Evolutionary conservation across 2,797 vertebrate species (phyloP).

Genomic region (Halcyon smyrnensis): DNA sequence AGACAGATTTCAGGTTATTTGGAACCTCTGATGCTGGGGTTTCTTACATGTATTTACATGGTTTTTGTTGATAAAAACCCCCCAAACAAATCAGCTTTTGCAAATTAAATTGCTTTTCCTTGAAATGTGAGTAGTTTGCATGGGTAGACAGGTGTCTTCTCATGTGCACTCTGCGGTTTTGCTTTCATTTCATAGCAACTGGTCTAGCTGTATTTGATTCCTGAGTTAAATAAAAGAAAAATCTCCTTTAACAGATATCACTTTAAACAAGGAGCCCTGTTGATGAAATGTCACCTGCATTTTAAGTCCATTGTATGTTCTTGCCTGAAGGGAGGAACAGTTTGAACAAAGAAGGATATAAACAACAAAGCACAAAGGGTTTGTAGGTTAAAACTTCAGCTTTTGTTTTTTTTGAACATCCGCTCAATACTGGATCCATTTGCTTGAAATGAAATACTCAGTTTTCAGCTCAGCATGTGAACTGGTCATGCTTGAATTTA

Average conservation of each 20-base stretch:
- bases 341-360: neutral
- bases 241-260: neutral
- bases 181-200: neutral
- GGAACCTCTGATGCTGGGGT: neutral
- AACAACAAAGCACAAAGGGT: neutral
- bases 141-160: neutral
- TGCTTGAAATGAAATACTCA: slow-evolving; percentile 40
- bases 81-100: neutral
- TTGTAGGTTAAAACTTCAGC: slow-evolving; percentile 13
- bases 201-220: neutral
- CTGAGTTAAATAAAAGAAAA: neutral
- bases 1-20: neutral
- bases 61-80: neutral
- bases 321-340: neutral
- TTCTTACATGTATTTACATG: neutral
- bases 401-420: neutral
- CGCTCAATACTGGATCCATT: slow-evolving; percentile 24
- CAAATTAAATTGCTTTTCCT: neutral
- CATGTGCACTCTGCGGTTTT: neutral
- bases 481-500: slow-evolving; percentile 52
- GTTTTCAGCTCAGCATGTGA: slow-evolving; percentile 39
- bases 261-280: neutral
- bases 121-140: neutral
- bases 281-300: neutral
- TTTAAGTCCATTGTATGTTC: neutral